Evolutionary conservation across 2,888 invertebrate species (phyloP), one percentile per base, ranked within the genome.

Genomic region (Zaprionus obscuricornis): DNA sequence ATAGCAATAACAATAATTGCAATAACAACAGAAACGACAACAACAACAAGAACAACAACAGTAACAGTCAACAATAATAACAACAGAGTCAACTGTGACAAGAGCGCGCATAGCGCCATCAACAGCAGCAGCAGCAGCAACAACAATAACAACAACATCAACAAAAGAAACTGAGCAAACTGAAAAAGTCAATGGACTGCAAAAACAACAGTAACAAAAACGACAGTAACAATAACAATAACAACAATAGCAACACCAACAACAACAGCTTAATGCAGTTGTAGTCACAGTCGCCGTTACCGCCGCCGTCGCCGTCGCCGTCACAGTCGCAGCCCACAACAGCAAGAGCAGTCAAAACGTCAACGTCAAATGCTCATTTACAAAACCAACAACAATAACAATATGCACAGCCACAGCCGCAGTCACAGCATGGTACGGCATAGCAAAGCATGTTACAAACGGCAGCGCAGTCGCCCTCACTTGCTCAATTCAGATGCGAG

Each of bases 121-220:
- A 45, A 58, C 31, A 67, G 47, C 43, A 64, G 47, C 47, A 43
- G 36, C 27, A 64, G 59, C 58, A 52, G 27, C 62, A 56, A 43
- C 14, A 24, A 36, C 33, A 24, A 24, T 27, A 57, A 37, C 51
- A 36, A 46, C 29, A 17, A 8, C 46, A 60, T 14, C 40, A 55
- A 39, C 47, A 54, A 58, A 51, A 66, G 49, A 50, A 62, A 55
- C 66, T 59, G 50, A 29, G 45, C 39, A 45, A 71, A 60, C 57
- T 46, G 59, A 50, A 74, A 65, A 66, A 74, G 75, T 74, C 73
- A 73, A 74, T 66, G 71, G 71, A 73, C 75, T 71, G 64, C 75
- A 74, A 56, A 22, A 65, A 64, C 56, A 72, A 67, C 55, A 70
- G 40, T 36, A 70, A 47, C 51, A 62, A 58, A 36, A 47, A 45